These are phyloP conservation scores for Macrosteles quadrilineatus DNA, from an alignment of 1,140 invertebrate genomes.

Conservation along the genomic window DNA sequence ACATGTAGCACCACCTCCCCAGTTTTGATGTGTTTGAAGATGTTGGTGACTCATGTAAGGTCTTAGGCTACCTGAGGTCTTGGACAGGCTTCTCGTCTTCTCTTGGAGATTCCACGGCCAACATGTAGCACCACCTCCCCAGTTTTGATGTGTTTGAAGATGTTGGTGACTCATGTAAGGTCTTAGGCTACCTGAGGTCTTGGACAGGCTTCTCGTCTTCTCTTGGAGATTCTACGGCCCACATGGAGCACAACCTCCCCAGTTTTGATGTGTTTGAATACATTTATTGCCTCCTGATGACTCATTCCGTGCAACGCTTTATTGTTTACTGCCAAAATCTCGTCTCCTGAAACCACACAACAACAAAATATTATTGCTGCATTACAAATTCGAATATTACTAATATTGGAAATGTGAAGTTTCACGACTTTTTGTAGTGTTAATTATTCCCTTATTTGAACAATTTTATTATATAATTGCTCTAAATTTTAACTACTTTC, in stretches of 20 bases:
- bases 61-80: slow-evolving; percentile 45
- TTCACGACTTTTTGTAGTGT: too few species aligned
- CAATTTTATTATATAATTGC: too few species aligned
- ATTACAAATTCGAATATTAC: too few species aligned
- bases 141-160: slow-evolving; percentile 87
- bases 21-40: slow-evolving; percentile 87
- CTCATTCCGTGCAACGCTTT: slow-evolving; percentile 78
- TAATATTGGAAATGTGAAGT: too few species aligned
- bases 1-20: slow-evolving; percentile 83
- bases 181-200: slow-evolving; percentile 45
- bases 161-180: slow-evolving; percentile 73
- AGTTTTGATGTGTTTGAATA: slow-evolving; percentile 87
- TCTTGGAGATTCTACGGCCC: slow-evolving; percentile 61
- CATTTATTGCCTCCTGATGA: slow-evolving; percentile 83
- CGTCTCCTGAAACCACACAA: slow-evolving; percentile 71
- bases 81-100: slow-evolving; percentile 58
- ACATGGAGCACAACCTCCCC: slow-evolving; percentile 83
- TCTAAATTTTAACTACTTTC: too few species aligned
- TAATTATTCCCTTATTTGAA: too few species aligned
- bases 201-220: slow-evolving; percentile 47
- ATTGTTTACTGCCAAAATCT: slow-evolving; percentile 89
- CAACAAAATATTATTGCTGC: not conserved
- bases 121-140: slow-evolving; percentile 83
- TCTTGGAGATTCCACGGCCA: slow-evolving; percentile 60
- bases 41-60: slow-evolving; percentile 63